Evolutionary conservation across 1,140 invertebrate genomes (phyloP), one percentile per base, ranked within the genome.

Genomic region (Papilio glaucus): DNA sequence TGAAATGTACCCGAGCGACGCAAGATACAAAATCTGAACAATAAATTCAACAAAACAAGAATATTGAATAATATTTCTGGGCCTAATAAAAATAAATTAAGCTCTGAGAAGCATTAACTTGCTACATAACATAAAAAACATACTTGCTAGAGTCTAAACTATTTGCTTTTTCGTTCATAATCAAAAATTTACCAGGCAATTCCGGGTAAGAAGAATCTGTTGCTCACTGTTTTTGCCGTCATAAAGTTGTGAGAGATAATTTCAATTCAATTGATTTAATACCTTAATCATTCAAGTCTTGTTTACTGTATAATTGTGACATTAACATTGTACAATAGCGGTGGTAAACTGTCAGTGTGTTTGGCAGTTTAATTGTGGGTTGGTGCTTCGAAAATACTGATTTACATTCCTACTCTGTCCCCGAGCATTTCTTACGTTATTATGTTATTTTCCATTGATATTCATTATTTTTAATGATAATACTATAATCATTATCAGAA

Each of bases 361-460:
- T 53, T 57, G 21, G 24, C 49, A 57, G 9, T 57, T 57, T 12
- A 57, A 57, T 57, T 57, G 21, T 57, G 0, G 18, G n/a, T 15
- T 13, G 3, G 0, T 18, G 12, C 49, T 26, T 24, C 49, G 21
- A 57, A 26, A 24, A 1, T 49, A 49, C 7, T 21, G 18, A 49
- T 21, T 45, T 18, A 7, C 45, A 49, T 49, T 49, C 12, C 10
- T 57, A 24, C 49, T 13, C 9, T 4, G 21, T 57, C 18, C 49
- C 10, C 21, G 0, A 12, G 8, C 21, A 49, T 21, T 9, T 57
- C 18, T 24, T 57, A 18, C 24, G 49, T 57, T 12, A 57, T 57
- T 57, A 57, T 12, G 18, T 53, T 53, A 9, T 57, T 57, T 57
- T 57, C 21, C 49, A 57, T 57, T 57, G 18, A 57, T 15, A 45